Percentiles rank a stretch among this genome's conserved stretches.
Evolutionary conservation across 2,888 invertebrate genomes (phyloP).

Genomic region (Coelopa pilipes): DNA sequence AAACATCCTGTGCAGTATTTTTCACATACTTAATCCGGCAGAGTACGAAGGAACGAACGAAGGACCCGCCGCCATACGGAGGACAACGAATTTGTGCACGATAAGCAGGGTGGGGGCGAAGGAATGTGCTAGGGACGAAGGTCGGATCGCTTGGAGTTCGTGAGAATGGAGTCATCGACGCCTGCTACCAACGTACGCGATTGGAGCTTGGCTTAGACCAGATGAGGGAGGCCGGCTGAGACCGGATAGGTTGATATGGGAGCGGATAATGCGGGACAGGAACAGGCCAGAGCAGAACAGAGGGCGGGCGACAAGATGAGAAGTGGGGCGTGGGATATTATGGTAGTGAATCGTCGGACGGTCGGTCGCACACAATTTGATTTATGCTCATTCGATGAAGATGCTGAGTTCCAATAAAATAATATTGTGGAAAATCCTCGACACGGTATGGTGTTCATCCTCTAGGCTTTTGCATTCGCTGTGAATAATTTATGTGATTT

Average conservation of each 20-base stretch:
- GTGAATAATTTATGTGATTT: slow-evolving; percentile 32
- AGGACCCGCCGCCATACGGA: neutral
- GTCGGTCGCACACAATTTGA: slow-evolving; percentile 1
- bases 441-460: slow-evolving; percentile 14
- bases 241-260: neutral
- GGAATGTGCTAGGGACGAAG: neutral
- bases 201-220: neutral
- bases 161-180: neutral
- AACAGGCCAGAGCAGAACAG: neutral
- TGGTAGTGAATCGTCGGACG: too few relatives aligned
- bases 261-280: neutral
- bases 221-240: too few relatives aligned
- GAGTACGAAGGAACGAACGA: too few relatives aligned
- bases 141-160: neutral
- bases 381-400: slow-evolving; percentile 37
- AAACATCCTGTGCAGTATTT: slow-evolving; percentile 35
- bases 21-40: slow-evolving; percentile 27
- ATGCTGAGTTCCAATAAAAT: slow-evolving; percentile 24
- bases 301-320: neutral
- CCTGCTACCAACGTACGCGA: neutral
- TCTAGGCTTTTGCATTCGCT: slow-evolving; percentile 17
- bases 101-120: slow-evolving; percentile 23
- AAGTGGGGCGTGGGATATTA: too few relatives aligned
- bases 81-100: slow-evolving; percentile 35
- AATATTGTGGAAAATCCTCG: slow-evolving; percentile 29